These are phyloP conservation scores for Petrolisthes cinctipes DNA, from an alignment of 2,888 invertebrate species.

Conservation along the genomic window DNA sequence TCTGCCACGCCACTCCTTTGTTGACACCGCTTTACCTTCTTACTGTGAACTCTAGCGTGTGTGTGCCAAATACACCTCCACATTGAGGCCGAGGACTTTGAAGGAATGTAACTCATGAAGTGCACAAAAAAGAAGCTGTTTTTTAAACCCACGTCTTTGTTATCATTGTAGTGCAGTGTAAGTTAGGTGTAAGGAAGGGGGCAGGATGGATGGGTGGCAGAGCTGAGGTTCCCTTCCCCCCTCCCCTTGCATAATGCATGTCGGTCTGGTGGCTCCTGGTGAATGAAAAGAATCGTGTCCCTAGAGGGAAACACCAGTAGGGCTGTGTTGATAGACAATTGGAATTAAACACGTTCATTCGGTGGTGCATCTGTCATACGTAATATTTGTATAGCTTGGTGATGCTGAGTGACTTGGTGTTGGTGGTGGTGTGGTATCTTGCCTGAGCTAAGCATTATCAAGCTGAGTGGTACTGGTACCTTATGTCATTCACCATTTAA, in stretches of 20 bases:
- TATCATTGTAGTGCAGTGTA: not conserved
- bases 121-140: not conserved
- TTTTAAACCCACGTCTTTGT: not conserved
- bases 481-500: too few relatives aligned
- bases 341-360: too few relatives aligned
- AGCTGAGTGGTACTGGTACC: too few relatives aligned
- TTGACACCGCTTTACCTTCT: not conserved
- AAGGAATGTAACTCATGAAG: not conserved
- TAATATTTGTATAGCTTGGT: too few relatives aligned
- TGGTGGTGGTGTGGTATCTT: too few relatives aligned
- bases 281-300: too few relatives aligned
- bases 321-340: too few relatives aligned
- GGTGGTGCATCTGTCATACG: too few relatives aligned
- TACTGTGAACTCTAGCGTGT: not conserved
- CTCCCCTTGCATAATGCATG: not conserved
- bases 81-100: not conserved
- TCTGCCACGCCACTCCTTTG: not conserved
- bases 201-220: not conserved
- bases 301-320: too few relatives aligned
- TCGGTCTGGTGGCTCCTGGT: too few relatives aligned
- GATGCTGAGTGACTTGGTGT: too few relatives aligned
- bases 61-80: not conserved
- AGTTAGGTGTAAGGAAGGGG: not conserved
- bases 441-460: too few relatives aligned
- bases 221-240: not conserved